Conservation (phyloP, 23 tunicate species). For the Trididemnum nubilum region DNA sequence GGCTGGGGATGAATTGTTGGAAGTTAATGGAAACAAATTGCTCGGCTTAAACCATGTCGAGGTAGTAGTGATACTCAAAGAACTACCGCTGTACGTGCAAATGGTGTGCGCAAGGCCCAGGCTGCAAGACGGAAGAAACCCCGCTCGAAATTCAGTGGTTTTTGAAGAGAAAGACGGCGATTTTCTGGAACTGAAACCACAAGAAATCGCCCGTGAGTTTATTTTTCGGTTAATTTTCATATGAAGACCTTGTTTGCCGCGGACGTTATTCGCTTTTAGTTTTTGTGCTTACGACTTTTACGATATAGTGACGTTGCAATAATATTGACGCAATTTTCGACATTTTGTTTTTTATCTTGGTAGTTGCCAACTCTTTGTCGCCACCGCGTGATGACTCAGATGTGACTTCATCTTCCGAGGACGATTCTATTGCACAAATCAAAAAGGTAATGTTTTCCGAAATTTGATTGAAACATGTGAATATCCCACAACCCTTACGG, state of each 20-base stretch:
- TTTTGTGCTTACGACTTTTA: too few relatives aligned
- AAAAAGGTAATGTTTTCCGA: conserved; percentile 45
- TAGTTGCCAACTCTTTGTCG: conserved; percentile 22
- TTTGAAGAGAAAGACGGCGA: conserved; percentile 65
- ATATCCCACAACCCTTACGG: too few relatives aligned
- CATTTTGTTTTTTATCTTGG: too few relatives aligned
- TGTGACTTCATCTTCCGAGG: conserved; percentile 5
- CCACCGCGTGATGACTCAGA: conserved; percentile 33
- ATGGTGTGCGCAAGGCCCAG: conserved; percentile 86
- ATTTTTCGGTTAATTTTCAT: too few relatives aligned
- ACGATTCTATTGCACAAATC: conserved; percentile 48
- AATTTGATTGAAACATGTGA: too few relatives aligned
- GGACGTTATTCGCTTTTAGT: too few relatives aligned
- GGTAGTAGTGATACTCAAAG: conserved; percentile 84
- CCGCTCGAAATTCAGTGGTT: conserved; percentile 56
- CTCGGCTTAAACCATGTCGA: conserved; percentile 78
- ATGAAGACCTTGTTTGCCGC: too few relatives aligned
- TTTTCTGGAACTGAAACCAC: conserved; percentile 44
- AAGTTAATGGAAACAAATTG: conserved; percentile 71
- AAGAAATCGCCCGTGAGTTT: not conserved
- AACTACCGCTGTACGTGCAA: conserved; percentile 75
- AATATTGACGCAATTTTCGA: too few relatives aligned
- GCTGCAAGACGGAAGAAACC: not conserved
- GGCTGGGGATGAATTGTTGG: conserved; percentile 89
- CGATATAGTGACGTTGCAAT: too few relatives aligned